A percentile compares a stretch with the other conserved stretches of the same genome.
phyloP scores from a whole-genome alignment of 2,797 vertebrate species.

The Tauraco hartlaubi region DNA sequence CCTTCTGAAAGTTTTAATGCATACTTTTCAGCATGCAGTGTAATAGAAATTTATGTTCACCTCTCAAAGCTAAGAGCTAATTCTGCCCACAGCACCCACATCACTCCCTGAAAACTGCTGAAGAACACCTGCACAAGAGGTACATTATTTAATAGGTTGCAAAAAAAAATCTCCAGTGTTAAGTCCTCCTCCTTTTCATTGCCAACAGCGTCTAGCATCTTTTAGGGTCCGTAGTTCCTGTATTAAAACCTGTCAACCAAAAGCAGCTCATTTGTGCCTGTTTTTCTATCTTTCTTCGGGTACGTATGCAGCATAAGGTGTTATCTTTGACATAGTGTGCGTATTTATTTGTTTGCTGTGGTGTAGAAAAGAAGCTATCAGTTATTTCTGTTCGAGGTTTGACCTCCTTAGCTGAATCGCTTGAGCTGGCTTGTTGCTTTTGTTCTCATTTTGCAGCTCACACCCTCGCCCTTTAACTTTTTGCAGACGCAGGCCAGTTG shows the following conservation, averaged over 20 bases:
- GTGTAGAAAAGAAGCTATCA: neutral
- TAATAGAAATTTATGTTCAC: neutral
- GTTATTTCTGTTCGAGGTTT: neutral
- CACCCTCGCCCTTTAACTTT: neutral
- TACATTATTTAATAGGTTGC: constrained; percentile 19
- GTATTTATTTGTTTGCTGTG: neutral
- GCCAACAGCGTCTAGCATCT: neutral
- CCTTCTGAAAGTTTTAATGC: neutral
- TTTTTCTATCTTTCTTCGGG: neutral
- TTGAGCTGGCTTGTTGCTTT: neutral
- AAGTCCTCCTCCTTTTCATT: neutral
- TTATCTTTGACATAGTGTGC: neutral
- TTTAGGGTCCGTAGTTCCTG: neutral
- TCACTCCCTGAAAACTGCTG: neutral
- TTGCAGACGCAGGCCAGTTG: neutral
- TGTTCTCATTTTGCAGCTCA: neutral
- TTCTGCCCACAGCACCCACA: neutral
- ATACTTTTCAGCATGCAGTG: neutral
- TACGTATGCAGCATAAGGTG: neutral
- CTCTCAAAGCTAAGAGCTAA: neutral
- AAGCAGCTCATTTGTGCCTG: rapidly evolving
- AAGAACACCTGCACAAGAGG: neutral
- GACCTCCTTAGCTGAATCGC: neutral
- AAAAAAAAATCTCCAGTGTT: neutral
- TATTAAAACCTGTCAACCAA: neutral